Evolutionary conservation across 2,888 invertebrate species (phyloP).

Genomic region (Norana najaformis): DNA sequence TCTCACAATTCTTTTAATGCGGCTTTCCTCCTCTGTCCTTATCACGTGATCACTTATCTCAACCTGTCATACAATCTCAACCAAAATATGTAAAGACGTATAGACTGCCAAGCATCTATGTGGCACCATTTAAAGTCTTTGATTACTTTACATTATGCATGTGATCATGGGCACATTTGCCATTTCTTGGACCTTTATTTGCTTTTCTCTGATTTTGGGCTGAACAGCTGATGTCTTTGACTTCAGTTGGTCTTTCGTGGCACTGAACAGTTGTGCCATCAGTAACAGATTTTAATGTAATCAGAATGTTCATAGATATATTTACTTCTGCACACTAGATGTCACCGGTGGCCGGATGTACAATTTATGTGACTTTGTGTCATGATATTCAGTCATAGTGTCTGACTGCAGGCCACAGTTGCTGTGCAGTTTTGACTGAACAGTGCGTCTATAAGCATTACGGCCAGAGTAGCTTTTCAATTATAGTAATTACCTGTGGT

Average conservation of each 20-base stretch:
- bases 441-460: background rate
- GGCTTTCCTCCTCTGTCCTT: too few species aligned
- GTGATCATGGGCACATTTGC: background rate
- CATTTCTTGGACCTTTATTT: background rate
- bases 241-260: background rate
- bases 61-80: too few species aligned
- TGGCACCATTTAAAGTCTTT: too few species aligned
- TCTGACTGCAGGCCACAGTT: background rate
- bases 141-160: background rate
- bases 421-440: background rate
- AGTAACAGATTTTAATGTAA: background rate
- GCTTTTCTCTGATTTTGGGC: background rate
- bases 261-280: background rate
- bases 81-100: too few species aligned
- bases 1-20: too few species aligned
- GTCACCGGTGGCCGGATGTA: background rate
- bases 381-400: background rate
- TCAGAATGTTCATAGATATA: too few species aligned
- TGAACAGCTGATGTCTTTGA: background rate
- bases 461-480: background rate
- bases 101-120: too few species aligned
- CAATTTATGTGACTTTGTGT: background rate
- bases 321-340: background rate
- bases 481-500: background rate
- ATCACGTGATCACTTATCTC: too few species aligned